These are phyloP conservation scores for Piliocolobus tephrosceles DNA, from an alignment of 2,113 vertebrate genomes.

Conservation along the genomic window DNA sequence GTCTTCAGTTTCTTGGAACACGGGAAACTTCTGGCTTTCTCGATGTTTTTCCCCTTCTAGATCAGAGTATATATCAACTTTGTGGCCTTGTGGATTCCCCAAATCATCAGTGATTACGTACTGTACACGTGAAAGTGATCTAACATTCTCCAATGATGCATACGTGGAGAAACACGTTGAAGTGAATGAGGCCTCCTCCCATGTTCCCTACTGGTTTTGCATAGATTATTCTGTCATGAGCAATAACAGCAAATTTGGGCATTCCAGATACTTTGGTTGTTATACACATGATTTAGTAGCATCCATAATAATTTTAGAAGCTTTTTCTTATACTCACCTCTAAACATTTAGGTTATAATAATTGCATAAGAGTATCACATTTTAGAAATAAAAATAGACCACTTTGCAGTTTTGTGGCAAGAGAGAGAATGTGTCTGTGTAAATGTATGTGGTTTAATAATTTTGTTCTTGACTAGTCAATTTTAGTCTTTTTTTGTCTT, in stretches of 20 bases:
- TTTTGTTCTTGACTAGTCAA: neutral
- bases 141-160: neutral
- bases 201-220: neutral
- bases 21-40: neutral
- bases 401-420: neutral
- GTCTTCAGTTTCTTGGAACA: neutral
- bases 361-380: neutral
- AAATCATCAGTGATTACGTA: neutral
- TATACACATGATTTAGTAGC: neutral
- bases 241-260: neutral
- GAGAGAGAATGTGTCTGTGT: neutral
- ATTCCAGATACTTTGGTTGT: neutral
- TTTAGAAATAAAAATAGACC: neutral
- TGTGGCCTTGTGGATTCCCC: neutral
- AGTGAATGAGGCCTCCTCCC: neutral
- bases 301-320: neutral
- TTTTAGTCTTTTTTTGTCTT: neutral
- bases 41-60: neutral
- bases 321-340: neutral
- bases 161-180: neutral
- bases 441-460: neutral
- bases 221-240: neutral
- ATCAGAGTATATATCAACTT: neutral
- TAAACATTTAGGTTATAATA: conserved; percentile 2
- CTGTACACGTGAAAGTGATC: rapidly evolving